Evolutionary conservation across 2,797 vertebrate genomes (phyloP).

Genomic region (Craterocephalus amniculus): DNA sequence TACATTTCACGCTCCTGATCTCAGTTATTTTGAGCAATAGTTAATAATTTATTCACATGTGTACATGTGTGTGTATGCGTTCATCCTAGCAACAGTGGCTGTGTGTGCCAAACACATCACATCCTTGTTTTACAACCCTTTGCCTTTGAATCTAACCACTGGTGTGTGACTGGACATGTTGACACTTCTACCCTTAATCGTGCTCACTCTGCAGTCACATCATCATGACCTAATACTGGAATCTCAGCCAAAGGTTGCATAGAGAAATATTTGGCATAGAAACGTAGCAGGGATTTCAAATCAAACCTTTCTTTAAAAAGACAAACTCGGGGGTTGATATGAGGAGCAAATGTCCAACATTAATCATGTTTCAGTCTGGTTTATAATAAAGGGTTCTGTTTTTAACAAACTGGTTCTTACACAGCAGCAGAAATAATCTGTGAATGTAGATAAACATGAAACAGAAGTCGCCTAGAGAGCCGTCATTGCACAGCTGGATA

Average conservation of each 20-base stretch:
- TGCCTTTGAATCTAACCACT: slow-evolving; percentile 44
- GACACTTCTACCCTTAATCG: slow-evolving; percentile 56
- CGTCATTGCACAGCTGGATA: too few relatives aligned
- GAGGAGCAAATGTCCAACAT: not conserved
- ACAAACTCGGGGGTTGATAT: not conserved
- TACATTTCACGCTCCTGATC: not conserved
- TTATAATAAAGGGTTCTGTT: too few relatives aligned
- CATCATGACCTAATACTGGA: slow-evolving; percentile 55
- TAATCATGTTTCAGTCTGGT: not conserved
- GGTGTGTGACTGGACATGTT: slow-evolving; percentile 54
- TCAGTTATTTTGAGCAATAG: not conserved
- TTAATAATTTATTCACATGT: not conserved
- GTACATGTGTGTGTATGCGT: slow-evolving; percentile 15
- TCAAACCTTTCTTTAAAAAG: slow-evolving; percentile 11
- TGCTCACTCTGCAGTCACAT: slow-evolving; percentile 57
- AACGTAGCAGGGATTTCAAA: slow-evolving; percentile 6
- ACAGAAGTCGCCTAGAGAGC: too few relatives aligned
- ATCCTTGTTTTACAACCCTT: slow-evolving; percentile 41
- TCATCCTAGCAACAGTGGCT: slow-evolving; percentile 60
- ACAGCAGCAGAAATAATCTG: not conserved
- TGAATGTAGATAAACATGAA: not conserved
- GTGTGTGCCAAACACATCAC: slow-evolving; percentile 48
- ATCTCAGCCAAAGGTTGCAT: slow-evolving; percentile 45
- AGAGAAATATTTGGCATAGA: slow-evolving; percentile 49
- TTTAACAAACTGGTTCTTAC: too few relatives aligned